Percentiles rank a stretch among this genome's conserved stretches.
Evolutionary conservation across 2,797 vertebrate genomes (phyloP).

Genomic region (Melanotaenia parkinsoni): DNA sequence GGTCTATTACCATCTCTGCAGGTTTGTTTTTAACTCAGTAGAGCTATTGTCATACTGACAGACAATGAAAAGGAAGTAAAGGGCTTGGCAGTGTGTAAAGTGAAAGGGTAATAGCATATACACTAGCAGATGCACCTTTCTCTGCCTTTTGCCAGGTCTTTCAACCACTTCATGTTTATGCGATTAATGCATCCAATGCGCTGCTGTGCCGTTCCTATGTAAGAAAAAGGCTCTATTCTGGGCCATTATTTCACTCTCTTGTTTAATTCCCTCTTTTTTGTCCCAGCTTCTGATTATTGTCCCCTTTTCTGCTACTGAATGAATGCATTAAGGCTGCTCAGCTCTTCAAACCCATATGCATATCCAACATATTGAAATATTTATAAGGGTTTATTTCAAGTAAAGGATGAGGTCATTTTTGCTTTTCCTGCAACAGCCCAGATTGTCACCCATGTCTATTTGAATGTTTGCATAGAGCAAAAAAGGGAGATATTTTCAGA

Average conservation of each 20-base stretch:
- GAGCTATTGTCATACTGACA: constrained; percentile 60
- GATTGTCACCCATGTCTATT: constrained; percentile 15
- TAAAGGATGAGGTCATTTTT: constrained; percentile 57
- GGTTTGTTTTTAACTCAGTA: constrained; percentile 68
- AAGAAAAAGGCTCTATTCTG: constrained; percentile 40
- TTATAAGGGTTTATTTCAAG: constrained; percentile 70
- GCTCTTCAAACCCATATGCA: constrained; percentile 67
- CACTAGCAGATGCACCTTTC: constrained; percentile 41
- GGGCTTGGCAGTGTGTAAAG: constrained; percentile 50
- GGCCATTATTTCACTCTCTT: constrained; percentile 53
- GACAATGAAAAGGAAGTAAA: constrained; percentile 70
- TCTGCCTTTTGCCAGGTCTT: constrained; percentile 60
- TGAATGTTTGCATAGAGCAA: neutral
- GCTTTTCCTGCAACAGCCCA: constrained; percentile 53
- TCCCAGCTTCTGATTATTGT: constrained; percentile 44
- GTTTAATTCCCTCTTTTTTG: constrained; percentile 54
- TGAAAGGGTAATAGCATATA: constrained; percentile 64
- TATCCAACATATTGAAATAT: constrained; percentile 72
- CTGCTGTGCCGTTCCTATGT: constrained; percentile 40
- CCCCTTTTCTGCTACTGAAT: constrained; percentile 42
- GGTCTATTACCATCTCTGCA: constrained; percentile 17
- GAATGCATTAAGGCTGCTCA: constrained; percentile 50
- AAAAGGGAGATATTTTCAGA: constrained; percentile 26
- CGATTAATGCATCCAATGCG: constrained; percentile 45
- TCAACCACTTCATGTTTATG: constrained; percentile 64